Evolutionary conservation across 2,797 vertebrate species (phyloP).

Genomic region (Amniataba percoides): DNA sequence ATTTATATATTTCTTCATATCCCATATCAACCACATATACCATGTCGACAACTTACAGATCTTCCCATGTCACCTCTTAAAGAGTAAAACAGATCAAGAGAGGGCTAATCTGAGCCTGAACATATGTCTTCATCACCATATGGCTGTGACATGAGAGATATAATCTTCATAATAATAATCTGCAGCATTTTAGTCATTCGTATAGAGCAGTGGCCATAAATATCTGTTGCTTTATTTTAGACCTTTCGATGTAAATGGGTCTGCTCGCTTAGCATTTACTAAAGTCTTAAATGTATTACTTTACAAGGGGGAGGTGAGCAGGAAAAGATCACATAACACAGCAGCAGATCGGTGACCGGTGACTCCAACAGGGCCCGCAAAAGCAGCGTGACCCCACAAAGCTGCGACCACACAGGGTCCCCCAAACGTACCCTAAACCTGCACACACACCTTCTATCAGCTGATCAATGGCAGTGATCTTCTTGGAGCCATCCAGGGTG

Average conservation of each 20-base stretch:
- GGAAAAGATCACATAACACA: slow-evolving; percentile 28
- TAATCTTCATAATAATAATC: slow-evolving; percentile 42
- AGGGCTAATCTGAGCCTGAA: slow-evolving; percentile 40
- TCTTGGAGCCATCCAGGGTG: slow-evolving; percentile 91
- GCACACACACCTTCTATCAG: slow-evolving; percentile 90
- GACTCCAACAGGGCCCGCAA: not conserved
- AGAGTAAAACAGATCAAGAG: slow-evolving; percentile 42
- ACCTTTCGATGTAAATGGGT: not conserved
- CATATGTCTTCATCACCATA: slow-evolving; percentile 44
- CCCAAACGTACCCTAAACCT: not conserved
- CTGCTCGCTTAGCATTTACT: not conserved
- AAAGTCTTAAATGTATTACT: too few species aligned
- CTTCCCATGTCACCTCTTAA: slow-evolving; percentile 5
- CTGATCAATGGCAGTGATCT: slow-evolving; percentile 91
- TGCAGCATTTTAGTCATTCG: not conserved
- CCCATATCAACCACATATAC: not conserved
- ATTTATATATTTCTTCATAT: not conserved
- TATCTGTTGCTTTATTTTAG: not conserved
- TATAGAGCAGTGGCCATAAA: slow-evolving; percentile 3
- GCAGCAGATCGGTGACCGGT: slow-evolving; percentile 10
- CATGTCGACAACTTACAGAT: not conserved
- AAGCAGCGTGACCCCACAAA: not conserved
- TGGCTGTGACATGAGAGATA: slow-evolving; percentile 34
- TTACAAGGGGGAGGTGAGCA: not conserved
- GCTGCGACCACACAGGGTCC: not conserved